Base-by-base conservation (phyloP, 2,113 vertebrate species). In the Grantiella picta region DNA sequence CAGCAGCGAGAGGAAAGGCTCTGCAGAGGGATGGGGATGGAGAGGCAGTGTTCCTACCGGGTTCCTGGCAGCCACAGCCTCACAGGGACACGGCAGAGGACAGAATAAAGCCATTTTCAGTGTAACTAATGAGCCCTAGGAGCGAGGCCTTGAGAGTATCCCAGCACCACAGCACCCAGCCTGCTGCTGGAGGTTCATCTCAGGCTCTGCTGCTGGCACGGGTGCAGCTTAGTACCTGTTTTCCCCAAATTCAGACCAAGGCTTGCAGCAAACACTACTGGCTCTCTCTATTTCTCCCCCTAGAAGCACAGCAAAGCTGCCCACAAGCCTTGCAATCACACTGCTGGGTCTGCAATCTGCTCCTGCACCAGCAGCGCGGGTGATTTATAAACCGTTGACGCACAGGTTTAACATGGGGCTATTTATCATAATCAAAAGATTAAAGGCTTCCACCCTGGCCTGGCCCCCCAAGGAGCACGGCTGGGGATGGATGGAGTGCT, bases 1-100 rank as follows among this genome's bases (percentile, higher is more conserved):
- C 91, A 98, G 96, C 90, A 98, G 96, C 0, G 98, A 99, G 91
- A 98, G 96, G 90, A 98, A 99, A 4, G 98, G 98, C 88, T 98
- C 98, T 99, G 95, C 63, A 47, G 33, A 57, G 52, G 68, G 82
- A 78, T 4, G 20, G 69, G 49, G 60, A 80, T 5, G 5, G 66
- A 93, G 73, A 87, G 63, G 49, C 68, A 82, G 68, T 0, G 2
- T 95, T 79, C 92, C 78, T 1, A 0, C 36, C 0, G 0, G 28
- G 65, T 4, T 71, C 53, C 40, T 8, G 4, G 66, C 50, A 63
- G 86, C 38, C 53, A 21, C 29, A 28, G 38, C 73, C 45, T 86
- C 12, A 1, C 9, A 1, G 63, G 44, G 49, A 68, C 13, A 8
- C 0, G 5, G 70, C 75, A 61, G 50, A 84, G 64, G 42, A 38